Evolutionary conservation across 2,888 invertebrate species (phyloP).

Genomic region (Antheraea assamensis): DNA sequence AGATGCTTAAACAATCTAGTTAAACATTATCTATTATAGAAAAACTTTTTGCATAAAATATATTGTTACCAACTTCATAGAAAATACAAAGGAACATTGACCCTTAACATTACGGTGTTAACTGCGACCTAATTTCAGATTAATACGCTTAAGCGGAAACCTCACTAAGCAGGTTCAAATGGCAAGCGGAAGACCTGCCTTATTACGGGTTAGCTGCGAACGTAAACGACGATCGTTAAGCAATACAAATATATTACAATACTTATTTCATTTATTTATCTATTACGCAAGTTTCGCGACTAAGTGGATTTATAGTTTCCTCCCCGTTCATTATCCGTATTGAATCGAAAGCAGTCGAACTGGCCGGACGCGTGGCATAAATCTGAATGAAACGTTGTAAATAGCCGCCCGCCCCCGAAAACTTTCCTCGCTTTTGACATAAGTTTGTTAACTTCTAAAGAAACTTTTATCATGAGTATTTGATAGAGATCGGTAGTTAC

Average conservation of each 20-base stretch:
- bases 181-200: conserved; percentile 63
- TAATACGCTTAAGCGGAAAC: conserved; percentile 81
- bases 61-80: not conserved
- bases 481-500: conserved; percentile 38
- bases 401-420: conserved; percentile 53
- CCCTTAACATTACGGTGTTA: conserved; percentile 72
- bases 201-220: conserved; percentile 40
- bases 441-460: conserved; percentile 54
- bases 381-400: conserved; percentile 77
- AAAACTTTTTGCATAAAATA: not conserved
- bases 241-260: conserved; percentile 31
- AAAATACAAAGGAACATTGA: conserved; percentile 57
- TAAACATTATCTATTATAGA: not conserved
- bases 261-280: conserved; percentile 68
- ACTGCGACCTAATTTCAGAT: conserved; percentile 80
- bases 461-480: conserved; percentile 40
- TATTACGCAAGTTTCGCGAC: conserved; percentile 75
- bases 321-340: conserved; percentile 80
- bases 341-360: conserved; percentile 53
- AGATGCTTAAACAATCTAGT: not conserved
- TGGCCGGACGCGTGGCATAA: conserved; percentile 68
- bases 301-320: conserved; percentile 81
- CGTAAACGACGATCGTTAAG: conserved; percentile 16
- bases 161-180: conserved; percentile 79
- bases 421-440: conserved; percentile 58